Evolutionary conservation across 1,140 invertebrate genomes (phyloP), one percentile per base, ranked within the genome.

Genomic region (Littorina saxatilis): DNA sequence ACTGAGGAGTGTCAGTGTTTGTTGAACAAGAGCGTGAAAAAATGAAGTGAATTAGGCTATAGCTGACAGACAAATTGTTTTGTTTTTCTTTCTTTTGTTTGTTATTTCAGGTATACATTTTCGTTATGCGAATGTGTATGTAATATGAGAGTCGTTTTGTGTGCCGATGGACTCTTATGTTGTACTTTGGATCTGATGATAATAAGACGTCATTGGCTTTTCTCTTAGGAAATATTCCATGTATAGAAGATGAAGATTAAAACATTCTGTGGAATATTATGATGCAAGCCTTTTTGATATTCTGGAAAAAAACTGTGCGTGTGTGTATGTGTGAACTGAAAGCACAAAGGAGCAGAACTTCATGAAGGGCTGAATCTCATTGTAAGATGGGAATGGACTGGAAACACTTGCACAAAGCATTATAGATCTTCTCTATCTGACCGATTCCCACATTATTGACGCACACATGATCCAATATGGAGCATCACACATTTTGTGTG

Each of bases 231-330:
- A 47, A 27, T 50, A 50, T 78, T 27, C 76, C 55, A 17, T 77
- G 74, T 78, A 78, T 43, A 78, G 55, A 58, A 61, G 58, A 78
- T 78, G 47, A 78, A 17, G 76, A 78, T 78, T 78, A 78, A 78
- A 78, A n/a, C n/a, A n/a, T n/a, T n/a, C n/a, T n/a, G n/a, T n/a
- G n/a, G n/a, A n/a, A n/a, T n/a, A n/a, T n/a, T n/a, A n/a, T n/a
- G n/a, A n/a, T n/a, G n/a, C n/a, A n/a, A n/a, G n/a, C n/a, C n/a
- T n/a, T 37, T 68, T 68, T 68, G 23, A 32, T 29, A 29, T 35
- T 68, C n/a, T 35, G 37, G 29, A 35, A 29, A 29, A 20, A 35
- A n/a, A 11, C 5, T 47, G 5, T 47, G 43, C 7, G 7, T 47
- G 5, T 47, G 5, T 47, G 43, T 17, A 47, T 47, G 7, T 47